A percentile compares a stretch with the other conserved stretches of the same genome.
phyloP scores from a whole-genome alignment of 2,888 invertebrate genomes.

The Hemaris fuciformis region DNA sequence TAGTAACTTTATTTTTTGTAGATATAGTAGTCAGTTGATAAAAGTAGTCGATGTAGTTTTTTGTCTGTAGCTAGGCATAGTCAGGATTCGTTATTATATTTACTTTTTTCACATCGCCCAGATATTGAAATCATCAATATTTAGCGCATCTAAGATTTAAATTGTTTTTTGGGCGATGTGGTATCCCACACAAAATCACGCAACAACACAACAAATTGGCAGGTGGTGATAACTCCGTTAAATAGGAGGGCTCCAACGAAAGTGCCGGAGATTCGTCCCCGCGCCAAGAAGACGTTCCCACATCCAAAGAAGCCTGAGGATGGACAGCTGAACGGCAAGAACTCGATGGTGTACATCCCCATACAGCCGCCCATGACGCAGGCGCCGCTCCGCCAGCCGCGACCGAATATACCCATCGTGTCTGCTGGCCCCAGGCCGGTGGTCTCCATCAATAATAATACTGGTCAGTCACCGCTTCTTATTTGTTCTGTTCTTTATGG shows the following conservation, averaged over 20 bases:
- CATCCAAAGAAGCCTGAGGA: slow-evolving; percentile 63
- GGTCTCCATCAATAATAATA: slow-evolving; percentile 21
- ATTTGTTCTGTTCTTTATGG: too few species aligned
- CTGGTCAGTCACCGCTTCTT: slow-evolving; percentile 41
- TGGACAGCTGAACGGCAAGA: slow-evolving; percentile 61
- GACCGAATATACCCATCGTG: neutral
- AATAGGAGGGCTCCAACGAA: slow-evolving; percentile 38
- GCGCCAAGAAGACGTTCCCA: slow-evolving; percentile 69
- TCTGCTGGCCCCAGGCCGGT: slow-evolving; percentile 25
- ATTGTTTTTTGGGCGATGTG: too few species aligned
- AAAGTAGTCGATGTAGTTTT: too few species aligned
- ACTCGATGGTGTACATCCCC: slow-evolving; percentile 77
- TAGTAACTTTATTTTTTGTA: neutral
- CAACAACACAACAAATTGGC: too few species aligned
- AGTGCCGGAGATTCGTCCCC: slow-evolving; percentile 43
- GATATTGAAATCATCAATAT: too few species aligned
- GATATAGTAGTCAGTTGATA: too few species aligned
- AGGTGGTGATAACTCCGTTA: slow-evolving; percentile 47
- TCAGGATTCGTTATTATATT: too few species aligned
- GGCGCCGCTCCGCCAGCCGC: slow-evolving; percentile 45
- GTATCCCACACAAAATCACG: too few species aligned
- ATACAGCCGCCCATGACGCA: slow-evolving; percentile 70
- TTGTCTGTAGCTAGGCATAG: too few species aligned
- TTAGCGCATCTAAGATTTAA: too few species aligned
- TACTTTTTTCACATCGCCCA: too few species aligned